Conservation (phyloP, 2,113 vertebrate species). For the Cryptotis parvus region DNA sequence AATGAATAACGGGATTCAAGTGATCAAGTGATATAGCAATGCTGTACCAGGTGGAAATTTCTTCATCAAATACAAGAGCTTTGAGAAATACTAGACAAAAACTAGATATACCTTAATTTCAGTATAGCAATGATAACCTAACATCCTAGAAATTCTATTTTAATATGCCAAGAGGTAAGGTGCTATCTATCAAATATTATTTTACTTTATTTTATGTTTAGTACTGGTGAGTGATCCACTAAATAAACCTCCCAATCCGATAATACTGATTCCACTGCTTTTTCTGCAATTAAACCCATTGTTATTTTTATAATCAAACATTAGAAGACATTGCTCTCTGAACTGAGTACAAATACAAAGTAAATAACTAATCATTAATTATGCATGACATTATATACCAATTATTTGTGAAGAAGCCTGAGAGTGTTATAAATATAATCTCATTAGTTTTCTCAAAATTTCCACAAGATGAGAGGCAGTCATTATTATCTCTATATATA, state of each 20-base stretch:
- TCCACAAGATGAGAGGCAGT: constrained; percentile 59
- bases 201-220: neutral
- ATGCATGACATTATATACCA: constrained; percentile 69
- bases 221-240: neutral
- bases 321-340: constrained; percentile 40
- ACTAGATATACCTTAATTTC: neutral
- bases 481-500: constrained; percentile 72
- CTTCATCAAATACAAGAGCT: constrained; percentile 1
- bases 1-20: too few species aligned
- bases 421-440: constrained; percentile 68
- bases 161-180: neutral
- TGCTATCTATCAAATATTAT: too few species aligned
- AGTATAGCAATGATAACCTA: neutral
- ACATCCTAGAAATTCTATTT: neutral
- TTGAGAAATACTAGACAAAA: neutral
- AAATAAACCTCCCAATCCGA: constrained; percentile 51
- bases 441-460: constrained; percentile 73
- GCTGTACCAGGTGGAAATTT: neutral
- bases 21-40: too few species aligned
- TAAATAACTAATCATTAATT: constrained; percentile 65
- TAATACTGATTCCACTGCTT: neutral
- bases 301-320: constrained; percentile 51
- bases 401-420: constrained; percentile 73
- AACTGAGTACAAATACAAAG: constrained; percentile 55
- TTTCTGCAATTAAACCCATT: neutral